Base-by-base conservation (phyloP, 2,888 invertebrate species). In the Alloplasta piceator region DNA sequence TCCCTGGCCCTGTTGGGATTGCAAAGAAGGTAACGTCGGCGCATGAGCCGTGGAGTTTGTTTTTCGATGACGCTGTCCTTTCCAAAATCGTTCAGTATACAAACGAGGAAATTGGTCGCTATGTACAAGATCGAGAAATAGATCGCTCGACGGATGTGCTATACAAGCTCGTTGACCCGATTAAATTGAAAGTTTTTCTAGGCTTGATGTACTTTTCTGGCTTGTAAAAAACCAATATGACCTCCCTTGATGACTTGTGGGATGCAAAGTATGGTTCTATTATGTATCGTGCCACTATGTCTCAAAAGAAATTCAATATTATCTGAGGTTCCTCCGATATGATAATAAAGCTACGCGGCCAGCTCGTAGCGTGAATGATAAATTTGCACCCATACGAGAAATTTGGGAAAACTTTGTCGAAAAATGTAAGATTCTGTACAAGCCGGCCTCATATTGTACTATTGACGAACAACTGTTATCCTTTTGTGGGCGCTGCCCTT, bases 391-490 rank as follows among this genome's bases (percentile, higher is more conserved):
- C 46, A 46, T 46, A 46, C 9, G n/a, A 46, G 63, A 64, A 52
- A 52, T 52, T 52, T 73, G 79, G 67, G 52, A 60, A 9, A 55
- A 41, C 1, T 79, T 74, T 38, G 74, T 79, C 16, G 39, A 38
- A 48, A 73, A 66, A 10, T 79, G 68, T 26, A 68, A 58, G 58
- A 52, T 16, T 1, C 80, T 78, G 63, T 85, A 88, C 75, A 84
- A 73, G 46, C 85, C 86, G 7, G 60, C 72, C 12, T 79, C 82
- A 26, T 83, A 87, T 60, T 66, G 83, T 7, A 88, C 86, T 12
- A 82, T 88, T 38, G 87, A 88, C 73, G 86, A 89, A 84, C 86
- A 88, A 83, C 80, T 88, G 26, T 56, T 89, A 48, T 78, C 66
- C 48, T 89, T 87, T 78, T 87, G 86, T 12, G 46, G 58, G 41